Evolutionary conservation across 1,140 invertebrate species (phyloP), one percentile per base, ranked within the genome.

Genomic region (Solenopsis fugax): DNA sequence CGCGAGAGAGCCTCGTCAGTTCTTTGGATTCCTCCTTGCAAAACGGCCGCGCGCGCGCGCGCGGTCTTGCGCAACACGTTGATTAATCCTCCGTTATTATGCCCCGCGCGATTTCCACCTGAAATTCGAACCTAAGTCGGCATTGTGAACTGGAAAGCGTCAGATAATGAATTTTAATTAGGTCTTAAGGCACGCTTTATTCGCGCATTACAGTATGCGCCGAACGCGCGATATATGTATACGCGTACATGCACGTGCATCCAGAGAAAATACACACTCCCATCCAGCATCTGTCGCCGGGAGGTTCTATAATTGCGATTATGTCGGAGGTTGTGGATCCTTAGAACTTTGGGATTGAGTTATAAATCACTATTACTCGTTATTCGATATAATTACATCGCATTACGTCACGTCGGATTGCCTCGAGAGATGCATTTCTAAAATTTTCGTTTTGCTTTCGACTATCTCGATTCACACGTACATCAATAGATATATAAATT

Each of bases 201-300:
- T 48, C 54, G 24, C n/a, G n/a, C 60, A 48, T 72, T 60, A 29
- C 29, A n/a, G 71, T 48, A 37, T 45, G 72, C 34, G 56, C 13
- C 29, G 16, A 13, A 29, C 29, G 54, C n/a, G 71, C 7, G 18
- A n/a, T n/a, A n/a, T n/a, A n/a, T n/a, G n/a, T n/a, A n/a, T n/a
- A n/a, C 18, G 10, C 13, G 52, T 41, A 72, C 85, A 29, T 10
- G 37, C 29, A 13, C 54, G 67, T 29, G n/a, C 6, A 16, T 10
- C 65, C 34, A n/a, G 78, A 62, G 73, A 87, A 88, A 84, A 88
- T 84, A 60, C 48, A 86, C 58, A 85, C 50, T 64, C 67, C 80
- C 85, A 72, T 92, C 76, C 56, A 84, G 67, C 92, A 93, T 85
- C 91, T 93, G 92, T 88, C 87, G 88, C 60, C 75, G 54, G 58